Conservation (phyloP, 2,888 invertebrate species). For the Leistus spinibarbis region DNA sequence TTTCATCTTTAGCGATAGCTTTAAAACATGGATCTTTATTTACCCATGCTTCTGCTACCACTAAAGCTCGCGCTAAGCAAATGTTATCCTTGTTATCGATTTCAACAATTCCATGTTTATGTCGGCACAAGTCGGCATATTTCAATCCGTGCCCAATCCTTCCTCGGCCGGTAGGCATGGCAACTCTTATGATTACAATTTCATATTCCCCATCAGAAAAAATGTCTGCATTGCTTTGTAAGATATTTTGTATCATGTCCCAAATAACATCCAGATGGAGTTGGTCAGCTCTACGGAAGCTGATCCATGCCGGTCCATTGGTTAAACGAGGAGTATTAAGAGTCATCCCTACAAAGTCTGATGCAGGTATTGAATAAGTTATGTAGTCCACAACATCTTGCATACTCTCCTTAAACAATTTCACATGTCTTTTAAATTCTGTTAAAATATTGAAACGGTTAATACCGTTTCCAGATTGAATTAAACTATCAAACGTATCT, state of each 20-base stretch:
- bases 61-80: background rate
- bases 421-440: no score
- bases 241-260: background rate
- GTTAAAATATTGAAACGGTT: no score
- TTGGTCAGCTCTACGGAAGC: no score
- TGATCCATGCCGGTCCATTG: background rate
- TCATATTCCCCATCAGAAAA: background rate
- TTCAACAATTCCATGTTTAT: background rate
- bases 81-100: conserved; percentile 7
- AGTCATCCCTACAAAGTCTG: background rate
- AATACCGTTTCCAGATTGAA: no score
- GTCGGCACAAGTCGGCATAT: background rate
- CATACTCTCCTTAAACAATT: background rate
- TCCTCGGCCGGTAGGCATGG: background rate
- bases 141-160: background rate
- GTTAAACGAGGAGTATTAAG: background rate
- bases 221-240: background rate
- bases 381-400: background rate
- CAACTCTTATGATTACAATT: background rate
- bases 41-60: no score
- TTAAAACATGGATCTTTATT: no score
- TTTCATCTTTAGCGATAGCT: no score
- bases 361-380: background rate
- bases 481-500: no score
- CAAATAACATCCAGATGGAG: background rate